Conservation (phyloP, 2,888 invertebrate genomes). For the Chrysina gloriosa region DNA sequence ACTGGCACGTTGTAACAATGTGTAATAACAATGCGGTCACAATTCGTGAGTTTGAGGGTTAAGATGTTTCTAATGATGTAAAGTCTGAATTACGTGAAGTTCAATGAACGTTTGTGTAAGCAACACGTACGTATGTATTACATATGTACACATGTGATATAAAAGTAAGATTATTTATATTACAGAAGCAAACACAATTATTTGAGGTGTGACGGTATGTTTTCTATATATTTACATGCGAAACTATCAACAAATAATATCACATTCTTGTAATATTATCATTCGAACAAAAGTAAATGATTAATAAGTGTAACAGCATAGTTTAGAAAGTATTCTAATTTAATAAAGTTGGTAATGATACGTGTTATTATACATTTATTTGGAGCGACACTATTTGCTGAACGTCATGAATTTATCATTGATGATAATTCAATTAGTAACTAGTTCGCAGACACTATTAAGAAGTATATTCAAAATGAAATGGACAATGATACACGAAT, state of each 20-base stretch:
- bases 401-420: too few species aligned
- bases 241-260: constrained; percentile 16
- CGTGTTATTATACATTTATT: too few species aligned
- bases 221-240: neutral
- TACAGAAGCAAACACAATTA: constrained; percentile 1
- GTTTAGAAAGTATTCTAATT: too few species aligned
- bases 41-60: neutral
- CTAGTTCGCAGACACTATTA: too few species aligned
- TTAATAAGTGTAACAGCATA: neutral
- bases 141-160: neutral
- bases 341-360: too few species aligned
- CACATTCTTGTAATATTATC: neutral
- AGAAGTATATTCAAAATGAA: too few species aligned
- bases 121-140: neutral
- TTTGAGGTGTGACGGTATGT: constrained; percentile 1
- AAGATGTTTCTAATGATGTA: neutral
- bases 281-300: neutral
- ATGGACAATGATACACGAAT: too few species aligned
- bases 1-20: neutral
- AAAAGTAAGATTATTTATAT: neutral
- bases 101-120: neutral
- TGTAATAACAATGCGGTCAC: neutral
- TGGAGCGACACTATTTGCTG: too few species aligned
- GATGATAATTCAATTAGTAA: too few species aligned
- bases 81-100: neutral